Conservation (phyloP, 2,797 vertebrate species). For the Diplodus puntazzo region DNA sequence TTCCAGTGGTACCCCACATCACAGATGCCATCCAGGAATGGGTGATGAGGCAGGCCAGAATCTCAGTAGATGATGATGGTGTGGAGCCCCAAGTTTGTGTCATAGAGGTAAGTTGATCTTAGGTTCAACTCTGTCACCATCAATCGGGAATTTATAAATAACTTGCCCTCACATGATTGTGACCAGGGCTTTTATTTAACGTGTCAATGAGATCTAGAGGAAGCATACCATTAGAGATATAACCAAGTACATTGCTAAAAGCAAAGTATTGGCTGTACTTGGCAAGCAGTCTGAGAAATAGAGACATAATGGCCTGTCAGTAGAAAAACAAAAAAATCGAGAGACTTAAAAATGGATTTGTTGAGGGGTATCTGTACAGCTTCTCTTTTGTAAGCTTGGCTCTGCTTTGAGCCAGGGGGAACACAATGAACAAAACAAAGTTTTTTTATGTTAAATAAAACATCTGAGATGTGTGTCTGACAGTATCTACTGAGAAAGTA, state of each 20-base stretch:
- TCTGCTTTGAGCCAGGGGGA: constrained; percentile 11
- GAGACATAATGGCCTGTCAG: constrained; percentile 11
- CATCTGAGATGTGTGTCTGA: constrained; percentile 23
- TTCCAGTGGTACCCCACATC: constrained; percentile 95
- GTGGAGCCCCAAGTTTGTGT: constrained; percentile 96
- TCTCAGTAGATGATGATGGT: constrained; percentile 93
- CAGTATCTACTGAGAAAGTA: constrained; percentile 17
- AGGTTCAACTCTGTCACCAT: not conserved
- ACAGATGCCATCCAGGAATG: constrained; percentile 98
- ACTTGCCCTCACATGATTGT: not conserved
- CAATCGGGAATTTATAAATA: not conserved
- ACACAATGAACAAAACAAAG: not conserved
- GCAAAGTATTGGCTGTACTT: constrained; percentile 30
- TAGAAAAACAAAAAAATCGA: constrained; percentile 28
- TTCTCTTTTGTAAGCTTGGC: not conserved
- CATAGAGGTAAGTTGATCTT: constrained; percentile 88
- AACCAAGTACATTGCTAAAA: constrained; percentile 20
- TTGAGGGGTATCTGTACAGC: constrained; percentile 23
- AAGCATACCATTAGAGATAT: constrained; percentile 21
- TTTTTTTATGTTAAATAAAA: constrained; percentile 1
- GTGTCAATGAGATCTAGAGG: not conserved
- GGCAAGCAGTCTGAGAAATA: constrained; percentile 22
- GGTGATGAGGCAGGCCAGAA: constrained; percentile 93
- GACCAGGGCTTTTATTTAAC: not conserved
- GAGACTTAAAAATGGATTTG: constrained; percentile 31